phyloP scores from a whole-genome alignment of 2,888 invertebrate genomes.

The Oegoconia quadripuncta region DNA sequence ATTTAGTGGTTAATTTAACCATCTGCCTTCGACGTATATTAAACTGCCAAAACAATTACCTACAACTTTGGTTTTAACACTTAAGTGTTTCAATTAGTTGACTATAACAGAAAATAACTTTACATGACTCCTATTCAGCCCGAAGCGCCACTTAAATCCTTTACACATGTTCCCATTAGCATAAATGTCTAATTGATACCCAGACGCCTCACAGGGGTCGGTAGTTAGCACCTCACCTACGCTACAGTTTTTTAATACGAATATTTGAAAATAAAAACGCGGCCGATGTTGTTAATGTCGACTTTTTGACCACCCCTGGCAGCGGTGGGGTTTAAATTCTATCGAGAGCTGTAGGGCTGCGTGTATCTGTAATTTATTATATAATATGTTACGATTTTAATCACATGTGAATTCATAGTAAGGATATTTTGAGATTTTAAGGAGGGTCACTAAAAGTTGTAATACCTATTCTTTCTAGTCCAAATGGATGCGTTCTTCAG shows the following conservation, averaged over 20 bases:
- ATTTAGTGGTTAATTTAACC: too few relatives aligned
- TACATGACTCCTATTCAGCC: conserved; percentile 36
- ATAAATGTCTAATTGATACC: conserved; percentile 52
- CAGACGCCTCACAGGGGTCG: conserved; percentile 34
- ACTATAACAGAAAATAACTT: too few relatives aligned
- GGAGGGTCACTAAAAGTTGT: too few relatives aligned
- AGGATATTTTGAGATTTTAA: too few relatives aligned
- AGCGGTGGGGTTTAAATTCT: conserved; percentile 36
- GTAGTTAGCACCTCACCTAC: conserved; percentile 62
- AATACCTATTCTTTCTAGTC: too few relatives aligned
- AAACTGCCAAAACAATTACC: too few relatives aligned
- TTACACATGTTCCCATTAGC: conserved; percentile 58
- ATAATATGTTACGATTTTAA: too few relatives aligned
- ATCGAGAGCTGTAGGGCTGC: conserved; percentile 35
- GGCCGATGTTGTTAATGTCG: conserved; percentile 31
- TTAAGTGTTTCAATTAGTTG: too few relatives aligned
- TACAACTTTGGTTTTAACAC: too few relatives aligned
- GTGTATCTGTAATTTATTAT: conserved; percentile 24
- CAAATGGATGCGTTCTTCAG: too few relatives aligned
- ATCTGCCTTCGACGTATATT: too few relatives aligned
- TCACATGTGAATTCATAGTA: too few relatives aligned
- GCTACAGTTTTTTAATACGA: conserved; percentile 6
- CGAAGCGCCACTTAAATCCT: conserved; percentile 58
- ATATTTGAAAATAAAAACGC: conserved; percentile 1
- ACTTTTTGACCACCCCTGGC: conserved; percentile 31